Percentiles rank a stretch among this genome's conserved stretches.
Evolutionary conservation across 2,888 invertebrate species (phyloP).

Genomic region (Notodonta ziczac): DNA sequence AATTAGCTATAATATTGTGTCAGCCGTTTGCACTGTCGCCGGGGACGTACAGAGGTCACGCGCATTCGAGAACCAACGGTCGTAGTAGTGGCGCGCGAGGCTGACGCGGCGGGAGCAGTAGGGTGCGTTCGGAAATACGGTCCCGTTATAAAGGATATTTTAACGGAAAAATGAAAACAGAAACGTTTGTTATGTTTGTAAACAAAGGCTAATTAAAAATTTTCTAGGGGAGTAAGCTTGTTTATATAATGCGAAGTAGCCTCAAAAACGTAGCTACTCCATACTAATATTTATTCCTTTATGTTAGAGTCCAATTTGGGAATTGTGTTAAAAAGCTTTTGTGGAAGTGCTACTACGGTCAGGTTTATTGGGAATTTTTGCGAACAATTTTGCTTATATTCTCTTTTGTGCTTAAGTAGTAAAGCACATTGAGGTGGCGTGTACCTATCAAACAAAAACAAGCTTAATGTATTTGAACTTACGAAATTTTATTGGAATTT

Average conservation of each 20-base stretch:
- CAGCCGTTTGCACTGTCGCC: too few relatives aligned
- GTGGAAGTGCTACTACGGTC: constrained; percentile 13
- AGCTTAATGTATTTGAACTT: too few relatives aligned
- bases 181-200: constrained; percentile 42
- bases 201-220: constrained; percentile 53
- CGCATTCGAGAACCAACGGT: too few relatives aligned
- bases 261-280: constrained; percentile 4
- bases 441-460: too few relatives aligned
- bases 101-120: too few relatives aligned
- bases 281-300: constrained; percentile 4
- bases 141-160: neutral
- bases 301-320: constrained; percentile 18
- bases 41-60: too few relatives aligned
- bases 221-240: constrained; percentile 27
- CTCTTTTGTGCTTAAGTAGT: constrained; percentile 21
- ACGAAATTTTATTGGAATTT: too few relatives aligned
- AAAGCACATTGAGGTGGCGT: too few relatives aligned
- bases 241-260: constrained; percentile 25
- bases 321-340: constrained; percentile 11
- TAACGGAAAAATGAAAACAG: constrained; percentile 32
- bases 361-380: constrained; percentile 24
- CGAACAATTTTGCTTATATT: constrained; percentile 16
- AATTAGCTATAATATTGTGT: too few relatives aligned
- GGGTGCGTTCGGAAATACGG: too few relatives aligned
- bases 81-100: too few relatives aligned